These are phyloP conservation scores for Phrynosoma blainvillii DNA, from an alignment of 2,113 vertebrate genomes.

Conservation along the genomic window DNA sequence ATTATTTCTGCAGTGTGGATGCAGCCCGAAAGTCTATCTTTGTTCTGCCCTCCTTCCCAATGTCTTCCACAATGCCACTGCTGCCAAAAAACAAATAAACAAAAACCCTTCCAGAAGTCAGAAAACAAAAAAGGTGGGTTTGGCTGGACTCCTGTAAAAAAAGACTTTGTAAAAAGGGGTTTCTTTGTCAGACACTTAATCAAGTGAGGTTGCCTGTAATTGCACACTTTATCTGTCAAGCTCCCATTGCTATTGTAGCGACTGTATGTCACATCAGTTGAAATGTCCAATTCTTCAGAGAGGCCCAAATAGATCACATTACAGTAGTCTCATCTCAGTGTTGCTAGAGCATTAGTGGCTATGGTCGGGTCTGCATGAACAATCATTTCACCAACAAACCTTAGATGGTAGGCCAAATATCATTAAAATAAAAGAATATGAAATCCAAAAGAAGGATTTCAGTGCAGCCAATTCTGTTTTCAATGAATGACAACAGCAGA, in stretches of 20 bases:
- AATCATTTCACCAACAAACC: conserved; percentile 25
- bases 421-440: conserved; percentile 1
- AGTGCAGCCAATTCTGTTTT: neutral
- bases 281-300: neutral
- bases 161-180: no score
- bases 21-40: no score
- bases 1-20: neutral
- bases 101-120: no score
- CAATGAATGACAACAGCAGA: neutral
- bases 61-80: no score
- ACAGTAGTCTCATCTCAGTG: neutral
- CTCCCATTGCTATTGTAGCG: neutral
- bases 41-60: no score
- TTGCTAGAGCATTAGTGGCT: neutral
- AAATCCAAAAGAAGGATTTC: conserved; percentile 11
- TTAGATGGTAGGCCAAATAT: conserved; percentile 7
- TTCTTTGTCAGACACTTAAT: no score
- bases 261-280: neutral
- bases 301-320: neutral
- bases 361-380: neutral
- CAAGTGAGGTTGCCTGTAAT: no score
- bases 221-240: no score
- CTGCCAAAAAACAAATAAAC: no score
- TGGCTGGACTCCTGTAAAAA: no score
- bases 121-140: no score